Base-by-base conservation (phyloP, 2,113 vertebrate genomes). In the Hypocryptadius cinnamomeus region DNA sequence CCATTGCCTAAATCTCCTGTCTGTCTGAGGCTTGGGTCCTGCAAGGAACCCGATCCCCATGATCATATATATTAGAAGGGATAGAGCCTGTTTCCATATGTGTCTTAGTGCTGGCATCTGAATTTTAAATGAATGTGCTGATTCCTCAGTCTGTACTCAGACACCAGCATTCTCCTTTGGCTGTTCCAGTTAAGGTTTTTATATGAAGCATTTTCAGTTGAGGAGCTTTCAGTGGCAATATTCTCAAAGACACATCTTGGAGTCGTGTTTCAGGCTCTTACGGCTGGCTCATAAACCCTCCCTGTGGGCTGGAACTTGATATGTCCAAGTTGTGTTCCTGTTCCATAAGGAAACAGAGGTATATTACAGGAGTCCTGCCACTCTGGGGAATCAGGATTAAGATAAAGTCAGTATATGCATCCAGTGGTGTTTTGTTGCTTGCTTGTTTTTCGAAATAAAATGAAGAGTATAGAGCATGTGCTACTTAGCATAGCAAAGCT, bases 81-180 rank as follows among this genome's bases (percentile, higher is more conserved):
- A 61, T 84, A 85, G 71, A 60, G 87, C 61, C 80, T 90, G 69
- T 94, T 96, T 94, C 94, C 95, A 93, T 85, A 81, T 89, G 89
- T 44, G 56, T 89, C 74, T 89, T 79, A 87, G 84, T 87, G 86
- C 69, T 95, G 95, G 89, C 91, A 95, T 91, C 92, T 91, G 87
- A 93, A 94, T 96, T 93, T 93, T 78, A 88, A 91, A 89, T 89
- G 88, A 94, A 95, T 94, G 93, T 95, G 90, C 89, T 89, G 87
- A 94, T 95, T 95, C 76, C 63, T 91, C 70, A 90, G 61, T 57
- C 83, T 90, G 48, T 40, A 72, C 60, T 86, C 71, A 66, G 77
- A 90, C 78, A 88, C 37, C 51, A 87, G 39, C 68, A 44, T 83
- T 92, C 76, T 94, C 37, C 68, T 88, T 73, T 92, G 87, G 60